Evolutionary conservation across 2,113 vertebrate genomes (phyloP).

Genomic region (Notechis scutatus): DNA sequence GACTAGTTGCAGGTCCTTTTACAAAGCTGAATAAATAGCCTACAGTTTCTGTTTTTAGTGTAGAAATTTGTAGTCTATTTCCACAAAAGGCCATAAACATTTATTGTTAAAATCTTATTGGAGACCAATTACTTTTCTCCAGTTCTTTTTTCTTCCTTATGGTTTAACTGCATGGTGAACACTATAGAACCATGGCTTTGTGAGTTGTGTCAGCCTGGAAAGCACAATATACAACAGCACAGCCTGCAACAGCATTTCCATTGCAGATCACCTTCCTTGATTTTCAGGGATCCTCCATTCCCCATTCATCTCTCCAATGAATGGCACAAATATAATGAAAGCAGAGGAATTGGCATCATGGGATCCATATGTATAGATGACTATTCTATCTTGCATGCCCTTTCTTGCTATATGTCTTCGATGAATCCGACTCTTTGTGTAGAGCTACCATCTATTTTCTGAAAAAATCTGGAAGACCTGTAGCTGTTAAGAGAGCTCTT

Average conservation of each 20-base stretch:
- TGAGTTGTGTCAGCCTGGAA: background rate
- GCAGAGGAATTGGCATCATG: background rate
- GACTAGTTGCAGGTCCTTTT: background rate
- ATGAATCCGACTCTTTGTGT: background rate
- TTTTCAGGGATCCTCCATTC: background rate
- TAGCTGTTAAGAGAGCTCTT: background rate
- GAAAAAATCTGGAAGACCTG: background rate
- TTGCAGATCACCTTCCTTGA: background rate
- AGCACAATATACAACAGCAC: background rate
- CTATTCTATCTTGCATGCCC: background rate
- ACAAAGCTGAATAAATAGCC: background rate
- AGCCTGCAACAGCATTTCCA: background rate
- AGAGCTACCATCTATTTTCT: background rate
- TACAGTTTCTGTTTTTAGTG: background rate
- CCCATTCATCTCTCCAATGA: background rate
- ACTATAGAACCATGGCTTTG: background rate
- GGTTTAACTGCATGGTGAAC: background rate
- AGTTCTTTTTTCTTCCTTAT: background rate
- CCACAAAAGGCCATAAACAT: background rate
- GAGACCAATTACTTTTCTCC: background rate
- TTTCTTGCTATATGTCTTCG: background rate
- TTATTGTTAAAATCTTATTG: background rate
- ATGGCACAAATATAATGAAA: background rate
- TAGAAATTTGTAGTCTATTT: background rate
- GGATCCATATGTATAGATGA: background rate